These are phyloP conservation scores for Apoda limacodes DNA, from an alignment of 2,888 invertebrate genomes.

Conservation along the genomic window DNA sequence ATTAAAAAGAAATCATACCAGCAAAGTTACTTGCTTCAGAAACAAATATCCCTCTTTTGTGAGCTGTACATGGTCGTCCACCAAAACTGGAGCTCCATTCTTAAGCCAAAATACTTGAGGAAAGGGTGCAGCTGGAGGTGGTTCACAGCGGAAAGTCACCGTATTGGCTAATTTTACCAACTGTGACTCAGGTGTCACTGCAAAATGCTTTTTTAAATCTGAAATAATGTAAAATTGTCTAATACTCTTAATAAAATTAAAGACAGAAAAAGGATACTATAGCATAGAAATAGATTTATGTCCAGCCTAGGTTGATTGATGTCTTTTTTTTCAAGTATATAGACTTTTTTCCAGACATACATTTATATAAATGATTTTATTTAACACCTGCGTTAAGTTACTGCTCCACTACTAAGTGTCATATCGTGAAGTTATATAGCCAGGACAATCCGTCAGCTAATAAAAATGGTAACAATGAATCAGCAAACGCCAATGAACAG, in stretches of 20 bases:
- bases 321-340: too few relatives aligned
- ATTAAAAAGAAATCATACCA: conserved; percentile 33
- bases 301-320: too few relatives aligned
- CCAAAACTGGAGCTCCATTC: conserved; percentile 78
- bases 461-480: too few relatives aligned
- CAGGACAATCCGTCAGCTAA: too few relatives aligned
- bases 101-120: conserved; percentile 90
- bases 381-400: too few relatives aligned
- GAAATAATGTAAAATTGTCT: conserved; percentile 4
- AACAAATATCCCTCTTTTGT: conserved; percentile 87
- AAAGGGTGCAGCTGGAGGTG: conserved; percentile 89
- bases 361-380: too few relatives aligned
- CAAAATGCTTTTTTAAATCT: conserved; percentile 94
- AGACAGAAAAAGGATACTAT: too few relatives aligned
- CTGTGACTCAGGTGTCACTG: conserved; percentile 86
- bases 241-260: neutral
- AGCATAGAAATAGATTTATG: too few relatives aligned
- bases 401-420: too few relatives aligned
- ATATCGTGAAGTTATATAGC: too few relatives aligned
- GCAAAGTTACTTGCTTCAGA: conserved; percentile 86
- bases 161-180: conserved; percentile 86
- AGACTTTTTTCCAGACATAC: too few relatives aligned
- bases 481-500: too few relatives aligned
- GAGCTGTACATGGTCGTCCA: conserved; percentile 76
- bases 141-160: conserved; percentile 87